A percentile compares a stretch with the other conserved stretches of the same genome.
Conservation (phyloP, 2,888 invertebrate genomes). For the Himalopsyche tibetana region DNA sequence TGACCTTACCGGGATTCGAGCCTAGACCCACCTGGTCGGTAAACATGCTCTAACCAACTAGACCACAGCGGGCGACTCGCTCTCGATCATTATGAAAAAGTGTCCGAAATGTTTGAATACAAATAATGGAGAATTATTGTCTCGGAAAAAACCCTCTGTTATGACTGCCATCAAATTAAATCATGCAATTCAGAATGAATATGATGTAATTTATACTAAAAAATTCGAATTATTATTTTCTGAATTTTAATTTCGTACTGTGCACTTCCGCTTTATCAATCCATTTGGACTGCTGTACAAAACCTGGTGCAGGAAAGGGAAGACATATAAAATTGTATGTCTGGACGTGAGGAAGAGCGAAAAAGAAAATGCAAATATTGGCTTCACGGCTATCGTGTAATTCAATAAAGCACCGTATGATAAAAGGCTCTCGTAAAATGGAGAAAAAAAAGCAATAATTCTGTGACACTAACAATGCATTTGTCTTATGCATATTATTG, state of each 20-base stretch:
- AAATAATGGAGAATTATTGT: too few species aligned
- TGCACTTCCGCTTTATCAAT: neutral
- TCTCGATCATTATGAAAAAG: too few species aligned
- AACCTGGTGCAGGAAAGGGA: slow-evolving; percentile 13
- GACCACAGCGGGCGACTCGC: too few species aligned
- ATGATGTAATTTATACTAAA: neutral
- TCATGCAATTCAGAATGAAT: neutral
- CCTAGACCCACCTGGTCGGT: too few species aligned
- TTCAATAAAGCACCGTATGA: neutral
- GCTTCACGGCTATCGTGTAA: slow-evolving; percentile 29
- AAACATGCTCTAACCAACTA: too few species aligned
- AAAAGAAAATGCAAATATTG: slow-evolving; percentile 50
- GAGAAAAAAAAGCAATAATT: neutral
- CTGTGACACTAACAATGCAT: neutral
- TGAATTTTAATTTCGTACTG: neutral
- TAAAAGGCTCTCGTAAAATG: neutral
- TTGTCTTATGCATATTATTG: too few species aligned
- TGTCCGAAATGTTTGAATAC: too few species aligned
- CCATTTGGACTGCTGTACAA: neutral
- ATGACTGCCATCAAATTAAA: too few species aligned
- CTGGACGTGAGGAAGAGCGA: slow-evolving; percentile 51
- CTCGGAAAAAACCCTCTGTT: too few species aligned
- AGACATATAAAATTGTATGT: slow-evolving; percentile 53
- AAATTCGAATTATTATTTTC: neutral
- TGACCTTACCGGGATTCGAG: too few species aligned